Evolutionary conservation across 2,113 vertebrate genomes (phyloP), one percentile per base, ranked within the genome.

Genomic region (Chaetodon auriga): DNA sequence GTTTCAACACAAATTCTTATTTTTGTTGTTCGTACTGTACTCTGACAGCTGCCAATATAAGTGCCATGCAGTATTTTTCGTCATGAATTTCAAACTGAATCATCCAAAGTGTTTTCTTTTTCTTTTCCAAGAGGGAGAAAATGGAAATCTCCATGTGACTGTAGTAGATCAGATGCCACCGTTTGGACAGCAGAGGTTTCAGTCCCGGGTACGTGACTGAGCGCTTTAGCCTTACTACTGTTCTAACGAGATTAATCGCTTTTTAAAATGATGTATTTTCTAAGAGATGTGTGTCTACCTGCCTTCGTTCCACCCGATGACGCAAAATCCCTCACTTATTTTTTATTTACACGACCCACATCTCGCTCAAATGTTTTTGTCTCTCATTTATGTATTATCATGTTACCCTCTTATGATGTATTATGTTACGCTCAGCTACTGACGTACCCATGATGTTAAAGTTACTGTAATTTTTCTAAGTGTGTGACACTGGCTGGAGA

Each of bases 41-140:
- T 77, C 69, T 58, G 77, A 92, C 88, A 85, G 92, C 91, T 94
- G 78, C 89, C 85, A 65, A 82, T 77, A 73, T 70, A 91, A 89
- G 92, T 94, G 92, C 93, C 94, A 92, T 83, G 81, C 80, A 92
- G 85, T 92, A 91, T 93, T 93, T 91, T 21, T 73, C 21, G 65
- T 86, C 77, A 68, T 85, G 66, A 72, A 51, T 81, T 77, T 83
- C 63, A 82, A 78, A 48, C 87, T 65, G 11, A 18, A 87, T 87
- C 74, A 74, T 91, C 86, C 87, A 92, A 91, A 86, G 89, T 78
- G 11, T 81, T 78, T 78, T 66, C 1, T 51, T 58, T 54, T 54
- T 25, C 5, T 48, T 43, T 74, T 30, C 7, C 7, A 3, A 23
- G 3, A 60, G 49, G 11, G 18, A 62, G 7, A 62, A 55, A 57